These are phyloP conservation scores for Melanargia galathea DNA, from an alignment of 2,888 invertebrate species.

Conservation along the genomic window DNA sequence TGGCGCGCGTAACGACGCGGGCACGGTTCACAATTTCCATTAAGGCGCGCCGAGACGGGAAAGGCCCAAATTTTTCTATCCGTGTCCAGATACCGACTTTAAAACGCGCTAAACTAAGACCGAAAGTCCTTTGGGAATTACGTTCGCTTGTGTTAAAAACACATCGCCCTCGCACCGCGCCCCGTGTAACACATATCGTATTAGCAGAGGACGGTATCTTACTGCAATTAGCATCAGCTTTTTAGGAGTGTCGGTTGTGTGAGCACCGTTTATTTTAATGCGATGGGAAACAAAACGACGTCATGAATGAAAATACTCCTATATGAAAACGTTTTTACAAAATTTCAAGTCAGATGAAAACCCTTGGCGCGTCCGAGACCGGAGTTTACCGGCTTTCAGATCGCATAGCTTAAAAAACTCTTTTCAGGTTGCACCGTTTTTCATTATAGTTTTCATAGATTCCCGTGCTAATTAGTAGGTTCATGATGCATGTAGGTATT, in stretches of 20 bases:
- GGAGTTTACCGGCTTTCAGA: constrained; percentile 31
- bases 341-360: constrained; percentile 35
- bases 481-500: background rate
- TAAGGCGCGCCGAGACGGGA: constrained; percentile 62
- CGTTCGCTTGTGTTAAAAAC: constrained; percentile 53
- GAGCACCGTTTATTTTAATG: constrained; percentile 41
- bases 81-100: constrained; percentile 54
- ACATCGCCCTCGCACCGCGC: constrained; percentile 55
- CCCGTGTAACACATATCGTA: constrained; percentile 79
- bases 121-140: constrained; percentile 41
- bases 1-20: constrained; percentile 79
- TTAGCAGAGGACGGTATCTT: constrained; percentile 80
- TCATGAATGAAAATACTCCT: constrained; percentile 37
- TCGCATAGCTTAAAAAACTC: constrained; percentile 21
- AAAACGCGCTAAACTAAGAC: constrained; percentile 44
- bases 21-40: constrained; percentile 81
- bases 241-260: constrained; percentile 67
- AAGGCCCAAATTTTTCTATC: constrained; percentile 59
- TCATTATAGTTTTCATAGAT: constrained; percentile 23
- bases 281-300: constrained; percentile 40
- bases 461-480: constrained; percentile 16
- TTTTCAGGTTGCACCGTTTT: constrained; percentile 26
- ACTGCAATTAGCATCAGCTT: constrained; percentile 78
- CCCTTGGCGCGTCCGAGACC: constrained; percentile 29
- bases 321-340: constrained; percentile 36